A percentile compares a stretch with the other conserved stretches of the same genome.
phyloP scores from a whole-genome alignment of 2,113 vertebrate species.

The Neodon shergylaensis region DNA sequence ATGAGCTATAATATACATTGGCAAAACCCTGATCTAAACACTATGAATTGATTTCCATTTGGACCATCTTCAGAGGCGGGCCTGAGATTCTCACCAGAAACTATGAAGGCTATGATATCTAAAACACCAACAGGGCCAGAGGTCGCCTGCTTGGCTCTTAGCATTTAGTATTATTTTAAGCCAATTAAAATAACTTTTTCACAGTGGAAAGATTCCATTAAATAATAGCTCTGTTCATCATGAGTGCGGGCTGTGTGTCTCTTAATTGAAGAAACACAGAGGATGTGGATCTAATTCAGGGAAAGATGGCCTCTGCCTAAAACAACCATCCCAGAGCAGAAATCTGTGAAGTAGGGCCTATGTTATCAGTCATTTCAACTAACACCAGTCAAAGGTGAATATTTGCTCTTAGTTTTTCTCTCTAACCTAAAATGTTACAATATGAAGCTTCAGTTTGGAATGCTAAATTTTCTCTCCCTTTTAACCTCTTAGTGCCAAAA shows the following conservation, averaged over 20 bases:
- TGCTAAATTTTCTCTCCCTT: neutral
- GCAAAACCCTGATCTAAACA: slow-evolving; percentile 70
- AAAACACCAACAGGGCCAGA: slow-evolving; percentile 69
- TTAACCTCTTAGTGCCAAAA: neutral
- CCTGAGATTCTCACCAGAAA: slow-evolving; percentile 74
- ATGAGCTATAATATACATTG: slow-evolving; percentile 76
- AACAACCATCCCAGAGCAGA: neutral
- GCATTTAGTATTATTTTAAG: slow-evolving; percentile 74
- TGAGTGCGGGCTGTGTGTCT: slow-evolving; percentile 36
- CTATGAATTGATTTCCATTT: slow-evolving; percentile 75
- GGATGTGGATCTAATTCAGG: slow-evolving; percentile 29
- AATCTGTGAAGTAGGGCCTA: neutral
- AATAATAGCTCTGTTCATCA: slow-evolving; percentile 75
- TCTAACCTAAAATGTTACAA: slow-evolving; percentile 49
- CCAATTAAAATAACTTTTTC: slow-evolving; percentile 81
- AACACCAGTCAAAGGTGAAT: neutral
- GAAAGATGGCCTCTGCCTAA: neutral
- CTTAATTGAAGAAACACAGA: slow-evolving; percentile 49
- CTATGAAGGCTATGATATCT: slow-evolving; percentile 74
- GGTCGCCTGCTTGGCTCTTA: slow-evolving; percentile 74
- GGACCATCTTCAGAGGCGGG: slow-evolving; percentile 71
- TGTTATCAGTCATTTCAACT: neutral
- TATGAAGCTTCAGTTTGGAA: slow-evolving; percentile 18
- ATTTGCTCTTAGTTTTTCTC: slow-evolving; percentile 15
- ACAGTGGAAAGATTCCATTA: slow-evolving; percentile 80